A percentile compares a stretch with the other conserved stretches of the same genome.
Conservation (phyloP, 2,113 vertebrate genomes). For the Tachysurus fulvidraco region DNA sequence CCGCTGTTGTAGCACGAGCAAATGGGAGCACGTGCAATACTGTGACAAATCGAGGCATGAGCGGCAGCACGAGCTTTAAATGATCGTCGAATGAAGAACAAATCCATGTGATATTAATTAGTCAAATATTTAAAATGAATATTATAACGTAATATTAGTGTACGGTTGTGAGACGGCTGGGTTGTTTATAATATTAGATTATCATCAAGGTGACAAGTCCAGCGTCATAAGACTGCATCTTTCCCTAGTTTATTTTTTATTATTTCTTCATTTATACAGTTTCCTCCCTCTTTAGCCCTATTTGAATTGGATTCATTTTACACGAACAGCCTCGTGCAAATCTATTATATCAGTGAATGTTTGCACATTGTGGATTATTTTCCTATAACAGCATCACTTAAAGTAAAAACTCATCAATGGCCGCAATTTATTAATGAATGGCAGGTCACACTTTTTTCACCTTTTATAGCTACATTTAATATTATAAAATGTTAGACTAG, state of each 20-base stretch:
- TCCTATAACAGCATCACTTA: neutral
- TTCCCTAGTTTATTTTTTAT: too few species aligned
- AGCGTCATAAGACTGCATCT: neutral
- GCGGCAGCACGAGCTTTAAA: neutral
- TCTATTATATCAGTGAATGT: neutral
- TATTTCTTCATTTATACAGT: too few species aligned
- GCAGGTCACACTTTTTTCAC: neutral
- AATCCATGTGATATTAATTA: neutral
- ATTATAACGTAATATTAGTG: neutral
- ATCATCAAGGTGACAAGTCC: neutral
- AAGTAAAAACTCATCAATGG: neutral
- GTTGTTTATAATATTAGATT: neutral
- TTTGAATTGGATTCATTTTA: neutral
- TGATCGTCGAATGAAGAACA: neutral
- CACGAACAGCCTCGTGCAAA: neutral
- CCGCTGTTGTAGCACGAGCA: neutral
- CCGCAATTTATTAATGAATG: neutral
- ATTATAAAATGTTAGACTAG: neutral
- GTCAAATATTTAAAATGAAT: neutral
- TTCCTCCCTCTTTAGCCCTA: neutral
- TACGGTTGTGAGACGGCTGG: neutral
- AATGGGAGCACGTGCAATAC: neutral
- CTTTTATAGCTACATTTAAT: neutral
- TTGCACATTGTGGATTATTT: neutral
- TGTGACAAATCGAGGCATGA: neutral